Conservation (phyloP, 2,888 invertebrate genomes). For the Drosophila lutescens region DNA sequence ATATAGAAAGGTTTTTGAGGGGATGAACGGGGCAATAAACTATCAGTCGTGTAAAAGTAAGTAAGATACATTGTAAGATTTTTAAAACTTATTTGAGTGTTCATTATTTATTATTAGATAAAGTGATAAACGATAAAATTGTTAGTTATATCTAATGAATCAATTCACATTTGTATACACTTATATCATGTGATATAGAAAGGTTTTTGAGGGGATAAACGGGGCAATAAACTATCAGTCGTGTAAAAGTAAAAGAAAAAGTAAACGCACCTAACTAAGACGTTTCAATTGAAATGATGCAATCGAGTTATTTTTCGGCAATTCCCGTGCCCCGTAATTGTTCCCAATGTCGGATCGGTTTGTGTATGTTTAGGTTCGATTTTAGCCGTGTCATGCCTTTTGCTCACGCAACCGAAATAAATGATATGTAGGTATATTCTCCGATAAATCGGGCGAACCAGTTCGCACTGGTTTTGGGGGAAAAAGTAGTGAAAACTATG, state of each 20-base stretch:
- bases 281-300: conserved; percentile 54
- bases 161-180: no score
- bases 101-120: neutral
- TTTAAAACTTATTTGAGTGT: neutral
- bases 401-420: conserved; percentile 40
- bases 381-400: conserved; percentile 32
- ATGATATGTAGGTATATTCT: conserved; percentile 30
- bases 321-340: conserved; percentile 37
- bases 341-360: conserved; percentile 13
- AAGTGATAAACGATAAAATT: neutral
- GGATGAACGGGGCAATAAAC: no score
- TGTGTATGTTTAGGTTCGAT: conserved; percentile 17
- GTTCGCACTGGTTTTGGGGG: conserved; percentile 26
- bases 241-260: conserved; percentile 9
- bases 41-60: no score
- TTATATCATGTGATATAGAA: neutral
- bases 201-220: neutral
- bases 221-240: conserved; percentile 1
- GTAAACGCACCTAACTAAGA: neutral
- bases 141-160: neutral
- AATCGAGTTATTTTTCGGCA: conserved; percentile 47
- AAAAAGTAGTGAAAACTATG: conserved; percentile 34
- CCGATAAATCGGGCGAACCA: conserved; percentile 32
- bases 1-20: no score
- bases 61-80: neutral